Conservation (phyloP, 2,797 vertebrate genomes). For the Galaxias olidus region DNA sequence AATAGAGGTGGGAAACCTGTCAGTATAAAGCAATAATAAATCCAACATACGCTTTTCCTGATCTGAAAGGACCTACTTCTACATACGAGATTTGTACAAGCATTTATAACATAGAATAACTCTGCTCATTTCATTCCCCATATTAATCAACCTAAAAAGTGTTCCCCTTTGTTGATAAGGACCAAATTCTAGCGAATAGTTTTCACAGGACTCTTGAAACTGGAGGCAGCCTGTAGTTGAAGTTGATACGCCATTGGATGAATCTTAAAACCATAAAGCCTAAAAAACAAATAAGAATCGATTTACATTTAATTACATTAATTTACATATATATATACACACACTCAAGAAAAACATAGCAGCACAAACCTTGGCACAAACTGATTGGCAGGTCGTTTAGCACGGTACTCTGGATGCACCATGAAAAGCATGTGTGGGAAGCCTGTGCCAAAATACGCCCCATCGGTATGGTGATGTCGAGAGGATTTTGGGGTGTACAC, state of each 20-base stretch:
- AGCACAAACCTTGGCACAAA: slow-evolving; percentile 88
- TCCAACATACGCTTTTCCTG: no score
- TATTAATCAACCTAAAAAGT: no score
- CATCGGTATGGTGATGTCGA: slow-evolving; percentile 93
- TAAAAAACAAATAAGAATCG: no score
- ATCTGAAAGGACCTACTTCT: no score
- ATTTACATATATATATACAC: no score
- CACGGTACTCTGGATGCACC: slow-evolving; percentile 95
- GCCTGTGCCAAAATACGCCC: slow-evolving; percentile 93
- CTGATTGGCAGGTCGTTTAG: slow-evolving; percentile 95
- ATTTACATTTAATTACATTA: no score
- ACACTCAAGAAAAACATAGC: not conserved
- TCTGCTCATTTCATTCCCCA: no score
- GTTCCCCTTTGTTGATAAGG: no score
- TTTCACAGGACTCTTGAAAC: slow-evolving; percentile 98
- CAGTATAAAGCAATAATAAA: no score
- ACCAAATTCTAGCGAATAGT: slow-evolving; percentile 91
- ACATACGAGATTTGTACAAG: no score
- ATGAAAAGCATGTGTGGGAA: slow-evolving; percentile 98
- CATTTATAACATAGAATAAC: no score
- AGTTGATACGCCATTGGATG: slow-evolving; percentile 97
- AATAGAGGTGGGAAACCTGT: no score
- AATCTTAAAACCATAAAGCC: slow-evolving; percentile 97
- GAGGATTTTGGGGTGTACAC: slow-evolving; percentile 96
- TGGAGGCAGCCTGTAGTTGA: slow-evolving; percentile 95